These are phyloP conservation scores for Microtus oregoni DNA, from an alignment of 2,113 vertebrate genomes.

Conservation along the genomic window DNA sequence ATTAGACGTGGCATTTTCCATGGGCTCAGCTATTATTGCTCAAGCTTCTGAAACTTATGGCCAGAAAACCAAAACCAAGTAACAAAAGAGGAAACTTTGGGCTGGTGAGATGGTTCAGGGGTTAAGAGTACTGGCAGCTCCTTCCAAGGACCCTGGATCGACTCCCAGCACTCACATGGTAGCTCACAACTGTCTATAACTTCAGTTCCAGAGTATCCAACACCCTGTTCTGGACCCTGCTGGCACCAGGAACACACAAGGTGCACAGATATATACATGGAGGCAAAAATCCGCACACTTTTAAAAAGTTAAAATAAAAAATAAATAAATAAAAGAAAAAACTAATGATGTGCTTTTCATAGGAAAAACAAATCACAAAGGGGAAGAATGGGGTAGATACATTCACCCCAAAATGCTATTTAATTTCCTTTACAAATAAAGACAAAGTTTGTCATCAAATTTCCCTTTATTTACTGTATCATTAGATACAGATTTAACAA, in stretches of 20 bases:
- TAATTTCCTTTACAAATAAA: constrained; percentile 50
- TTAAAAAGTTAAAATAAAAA: background rate
- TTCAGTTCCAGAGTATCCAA: background rate
- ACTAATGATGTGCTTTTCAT: constrained; percentile 9
- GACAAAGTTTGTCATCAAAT: constrained; percentile 56
- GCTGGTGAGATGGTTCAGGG: background rate
- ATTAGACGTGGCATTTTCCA: background rate
- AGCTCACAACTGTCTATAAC: background rate
- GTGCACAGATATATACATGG: background rate
- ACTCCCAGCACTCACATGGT: background rate
- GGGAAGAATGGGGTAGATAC: background rate
- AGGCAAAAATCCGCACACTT: background rate
- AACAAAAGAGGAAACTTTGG: background rate
- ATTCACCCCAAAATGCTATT: constrained; percentile 8
- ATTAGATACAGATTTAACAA: constrained; percentile 53
- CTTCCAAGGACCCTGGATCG: background rate
- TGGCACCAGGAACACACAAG: background rate
- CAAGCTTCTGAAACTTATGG: constrained; percentile 43
- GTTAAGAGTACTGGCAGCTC: background rate
- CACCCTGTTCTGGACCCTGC: background rate
- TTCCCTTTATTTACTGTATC: constrained; percentile 37
- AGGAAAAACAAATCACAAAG: constrained; percentile 34
- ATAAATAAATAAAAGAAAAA: background rate
- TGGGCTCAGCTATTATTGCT: background rate
- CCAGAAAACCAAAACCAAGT: constrained; percentile 15